Conservation (phyloP, 37 sponge, comb jelly and placozoan species). For the Cladorhizidae sp. region DNA sequence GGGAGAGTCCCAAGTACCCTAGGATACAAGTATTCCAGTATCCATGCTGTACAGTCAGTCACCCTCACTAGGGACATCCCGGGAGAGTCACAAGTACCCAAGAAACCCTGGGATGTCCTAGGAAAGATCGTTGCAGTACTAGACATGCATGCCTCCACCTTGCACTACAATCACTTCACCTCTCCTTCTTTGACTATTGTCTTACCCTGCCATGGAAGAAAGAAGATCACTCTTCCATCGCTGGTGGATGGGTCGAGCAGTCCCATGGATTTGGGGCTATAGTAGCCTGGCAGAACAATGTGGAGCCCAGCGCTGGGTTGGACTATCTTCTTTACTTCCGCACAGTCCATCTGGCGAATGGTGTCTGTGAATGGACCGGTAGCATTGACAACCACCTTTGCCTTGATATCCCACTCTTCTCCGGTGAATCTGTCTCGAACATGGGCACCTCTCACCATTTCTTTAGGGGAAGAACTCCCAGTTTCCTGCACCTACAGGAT, state of each 20-base stretch:
- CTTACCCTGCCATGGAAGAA: slow-evolving; percentile 97
- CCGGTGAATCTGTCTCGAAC: slow-evolving; percentile 81
- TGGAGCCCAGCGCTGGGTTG: slow-evolving; percentile 92
- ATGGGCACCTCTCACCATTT: slow-evolving; percentile 76
- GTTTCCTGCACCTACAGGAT: neutral
- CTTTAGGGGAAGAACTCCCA: neutral
- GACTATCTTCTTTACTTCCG: slow-evolving; percentile 65
- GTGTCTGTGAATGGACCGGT: slow-evolving; percentile 96
- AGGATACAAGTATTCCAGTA: too few relatives aligned
- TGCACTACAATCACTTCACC: too few relatives aligned
- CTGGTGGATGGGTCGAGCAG: slow-evolving; percentile 95
- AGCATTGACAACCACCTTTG: slow-evolving; percentile 96
- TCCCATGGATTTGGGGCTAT: slow-evolving; percentile 96
- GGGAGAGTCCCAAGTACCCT: too few relatives aligned
- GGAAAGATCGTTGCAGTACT: too few relatives aligned
- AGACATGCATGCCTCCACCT: too few relatives aligned
- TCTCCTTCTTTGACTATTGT: too few relatives aligned
- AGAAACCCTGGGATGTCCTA: too few relatives aligned
- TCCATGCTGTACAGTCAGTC: too few relatives aligned
- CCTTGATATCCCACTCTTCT: slow-evolving; percentile 85
- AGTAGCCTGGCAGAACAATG: slow-evolving; percentile 92
- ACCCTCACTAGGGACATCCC: too few relatives aligned
- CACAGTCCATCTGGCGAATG: slow-evolving; percentile 89
- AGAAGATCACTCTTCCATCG: slow-evolving; percentile 99
- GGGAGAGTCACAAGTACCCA: too few relatives aligned